Conservation (phyloP, 1,140 invertebrate genomes). For the Ooceraea biroi region DNA sequence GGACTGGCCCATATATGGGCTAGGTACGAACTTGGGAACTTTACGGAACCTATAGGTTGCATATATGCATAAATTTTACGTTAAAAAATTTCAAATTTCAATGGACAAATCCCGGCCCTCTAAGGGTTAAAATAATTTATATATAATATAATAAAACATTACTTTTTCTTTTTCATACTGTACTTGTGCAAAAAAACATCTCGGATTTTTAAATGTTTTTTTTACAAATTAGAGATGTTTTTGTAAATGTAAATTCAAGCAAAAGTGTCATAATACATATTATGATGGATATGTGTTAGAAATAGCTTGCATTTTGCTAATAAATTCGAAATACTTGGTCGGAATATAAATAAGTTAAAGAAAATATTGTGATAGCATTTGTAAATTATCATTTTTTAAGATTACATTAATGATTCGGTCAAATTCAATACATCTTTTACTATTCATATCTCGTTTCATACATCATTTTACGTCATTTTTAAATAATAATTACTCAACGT, state of each 20-base stretch:
- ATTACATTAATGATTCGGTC: background rate
- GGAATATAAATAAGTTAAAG: conserved; percentile 6
- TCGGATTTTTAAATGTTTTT: background rate
- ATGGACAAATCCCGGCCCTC: no score
- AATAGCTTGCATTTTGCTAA: background rate
- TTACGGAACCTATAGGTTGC: no score
- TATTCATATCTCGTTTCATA: background rate
- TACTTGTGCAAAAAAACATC: background rate
- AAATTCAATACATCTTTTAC: background rate
- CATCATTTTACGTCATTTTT: background rate
- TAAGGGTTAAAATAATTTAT: no score
- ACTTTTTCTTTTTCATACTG: background rate
- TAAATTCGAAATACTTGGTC: background rate
- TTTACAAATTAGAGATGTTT: background rate
- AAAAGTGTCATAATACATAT: background rate
- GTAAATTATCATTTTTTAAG: background rate
- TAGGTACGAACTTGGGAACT: no score
- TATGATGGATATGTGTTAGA: background rate
- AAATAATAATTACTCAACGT: background rate
- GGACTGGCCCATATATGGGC: no score
- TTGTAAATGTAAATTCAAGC: background rate
- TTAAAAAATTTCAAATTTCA: no score
- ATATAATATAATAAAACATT: no score
- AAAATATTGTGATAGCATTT: background rate
- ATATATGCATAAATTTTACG: no score